A percentile compares a stretch with the other conserved stretches of the same genome.
phyloP scores from a whole-genome alignment of 2,113 vertebrate species.

The Grantiella picta region DNA sequence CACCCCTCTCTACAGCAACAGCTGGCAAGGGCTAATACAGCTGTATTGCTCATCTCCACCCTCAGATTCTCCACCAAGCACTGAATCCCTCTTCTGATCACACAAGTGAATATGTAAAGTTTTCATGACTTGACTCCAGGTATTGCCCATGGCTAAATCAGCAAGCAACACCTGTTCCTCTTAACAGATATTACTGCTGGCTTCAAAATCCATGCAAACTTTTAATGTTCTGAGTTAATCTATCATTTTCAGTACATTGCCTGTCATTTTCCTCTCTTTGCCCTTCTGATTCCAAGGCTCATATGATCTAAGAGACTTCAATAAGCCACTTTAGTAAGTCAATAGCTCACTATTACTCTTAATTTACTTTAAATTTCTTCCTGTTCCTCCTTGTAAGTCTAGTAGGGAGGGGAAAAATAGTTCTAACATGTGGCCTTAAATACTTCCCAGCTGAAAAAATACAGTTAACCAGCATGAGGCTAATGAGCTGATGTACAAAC shows the following conservation, averaged over 20 bases:
- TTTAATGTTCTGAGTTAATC: background rate
- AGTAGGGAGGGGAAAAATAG: slow-evolving; percentile 11
- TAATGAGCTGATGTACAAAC: slow-evolving; percentile 41
- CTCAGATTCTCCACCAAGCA: background rate
- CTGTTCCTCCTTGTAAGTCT: slow-evolving; percentile 11
- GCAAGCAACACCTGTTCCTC: background rate
- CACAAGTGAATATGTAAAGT: background rate
- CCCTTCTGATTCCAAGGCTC: background rate
- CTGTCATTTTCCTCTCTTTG: background rate
- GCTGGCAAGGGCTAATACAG: background rate
- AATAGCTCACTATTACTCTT: background rate
- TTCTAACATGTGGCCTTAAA: slow-evolving; percentile 22
- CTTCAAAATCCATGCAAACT: background rate
- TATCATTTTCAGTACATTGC: background rate
- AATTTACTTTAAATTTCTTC: slow-evolving; percentile 40
- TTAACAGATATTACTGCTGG: background rate
- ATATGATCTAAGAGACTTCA: background rate
- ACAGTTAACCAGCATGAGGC: slow-evolving; percentile 28
- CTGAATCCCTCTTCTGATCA: background rate
- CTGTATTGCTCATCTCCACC: background rate
- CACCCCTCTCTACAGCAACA: background rate
- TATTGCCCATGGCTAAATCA: background rate
- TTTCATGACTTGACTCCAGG: background rate
- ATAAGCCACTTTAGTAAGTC: background rate
- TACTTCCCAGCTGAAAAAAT: slow-evolving; percentile 38